phyloP scores from a whole-genome alignment of 2,888 invertebrate species.

The Platerodrilus igneus region DNA sequence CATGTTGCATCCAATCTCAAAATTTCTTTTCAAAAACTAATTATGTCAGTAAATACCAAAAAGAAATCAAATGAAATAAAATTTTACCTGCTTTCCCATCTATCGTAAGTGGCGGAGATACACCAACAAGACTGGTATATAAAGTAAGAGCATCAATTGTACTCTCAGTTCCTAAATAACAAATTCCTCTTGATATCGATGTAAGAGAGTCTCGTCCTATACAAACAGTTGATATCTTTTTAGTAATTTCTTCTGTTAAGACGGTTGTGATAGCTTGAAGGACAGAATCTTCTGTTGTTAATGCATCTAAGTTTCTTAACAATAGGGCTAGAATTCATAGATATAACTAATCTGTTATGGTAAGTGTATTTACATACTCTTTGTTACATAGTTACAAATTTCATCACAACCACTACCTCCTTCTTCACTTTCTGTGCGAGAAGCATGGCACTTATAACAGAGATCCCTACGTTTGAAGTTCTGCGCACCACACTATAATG shows the following conservation, averaged over 20 bases:
- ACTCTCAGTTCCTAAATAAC: slow-evolving; percentile 74
- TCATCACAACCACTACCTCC: slow-evolving; percentile 80
- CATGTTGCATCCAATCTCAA: no score
- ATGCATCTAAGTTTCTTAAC: slow-evolving; percentile 83
- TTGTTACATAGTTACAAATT: slow-evolving; percentile 76
- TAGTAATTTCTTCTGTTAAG: slow-evolving; percentile 62
- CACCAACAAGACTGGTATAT: slow-evolving; percentile 60
- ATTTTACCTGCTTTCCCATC: slow-evolving; percentile 50
- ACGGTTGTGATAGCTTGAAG: slow-evolving; percentile 72
- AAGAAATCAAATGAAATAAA: no score
- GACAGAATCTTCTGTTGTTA: slow-evolving; percentile 92
- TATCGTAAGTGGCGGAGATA: slow-evolving; percentile 51
- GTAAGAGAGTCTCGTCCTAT: slow-evolving; percentile 81
- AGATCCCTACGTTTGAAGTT: slow-evolving; percentile 91
- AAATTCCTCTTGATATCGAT: slow-evolving; percentile 76
- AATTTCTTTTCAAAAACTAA: no score
- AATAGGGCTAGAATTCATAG: slow-evolving; percentile 51
- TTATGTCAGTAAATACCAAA: no score
- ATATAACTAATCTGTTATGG: slow-evolving; percentile 30
- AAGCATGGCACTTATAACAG: slow-evolving; percentile 93
- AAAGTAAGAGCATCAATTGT: slow-evolving; percentile 79
- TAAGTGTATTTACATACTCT: no score
- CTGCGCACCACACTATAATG: slow-evolving; percentile 92
- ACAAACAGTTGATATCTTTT: slow-evolving; percentile 78
- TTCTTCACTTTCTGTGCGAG: slow-evolving; percentile 78